Evolutionary conservation across 2,797 vertebrate species (phyloP).

Genomic region (Enteromius paludinosus): DNA sequence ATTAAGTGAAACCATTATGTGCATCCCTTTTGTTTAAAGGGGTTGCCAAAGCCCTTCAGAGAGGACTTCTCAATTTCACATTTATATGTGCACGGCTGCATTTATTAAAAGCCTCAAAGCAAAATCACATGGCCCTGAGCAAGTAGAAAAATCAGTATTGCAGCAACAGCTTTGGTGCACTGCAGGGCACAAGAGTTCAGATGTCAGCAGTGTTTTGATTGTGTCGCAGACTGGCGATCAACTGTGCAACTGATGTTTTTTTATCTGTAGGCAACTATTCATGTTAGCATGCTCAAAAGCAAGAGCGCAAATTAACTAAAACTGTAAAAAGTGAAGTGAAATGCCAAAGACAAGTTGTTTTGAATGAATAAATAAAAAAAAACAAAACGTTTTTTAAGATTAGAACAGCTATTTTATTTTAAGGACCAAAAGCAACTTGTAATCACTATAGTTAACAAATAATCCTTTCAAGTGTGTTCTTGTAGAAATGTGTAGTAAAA

Average conservation of each 20-base stretch:
- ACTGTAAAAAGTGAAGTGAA: not conserved
- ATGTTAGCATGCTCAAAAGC: not conserved
- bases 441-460: constrained; percentile 20
- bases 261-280: constrained; percentile 51
- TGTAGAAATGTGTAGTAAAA: constrained; percentile 32
- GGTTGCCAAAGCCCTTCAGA: constrained; percentile 51
- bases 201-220: constrained; percentile 56
- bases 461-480: constrained; percentile 24
- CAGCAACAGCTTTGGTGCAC: constrained; percentile 62
- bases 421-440: not conserved
- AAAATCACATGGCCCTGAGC: constrained; percentile 52
- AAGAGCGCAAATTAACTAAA: not conserved
- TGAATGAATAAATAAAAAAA: not conserved
- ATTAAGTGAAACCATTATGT: constrained; percentile 58
- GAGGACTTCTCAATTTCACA: constrained; percentile 43
- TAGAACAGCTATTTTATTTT: not conserved
- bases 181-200: constrained; percentile 51
- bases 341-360: not conserved
- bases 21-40: constrained; percentile 52
- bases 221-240: constrained; percentile 59
- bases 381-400: too few relatives aligned
- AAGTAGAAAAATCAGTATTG: constrained; percentile 48
- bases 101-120: constrained; percentile 58
- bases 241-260: constrained; percentile 46
- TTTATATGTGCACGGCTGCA: constrained; percentile 44